Conservation (phyloP, 1,140 invertebrate genomes). For the Drosophila tristis region DNA sequence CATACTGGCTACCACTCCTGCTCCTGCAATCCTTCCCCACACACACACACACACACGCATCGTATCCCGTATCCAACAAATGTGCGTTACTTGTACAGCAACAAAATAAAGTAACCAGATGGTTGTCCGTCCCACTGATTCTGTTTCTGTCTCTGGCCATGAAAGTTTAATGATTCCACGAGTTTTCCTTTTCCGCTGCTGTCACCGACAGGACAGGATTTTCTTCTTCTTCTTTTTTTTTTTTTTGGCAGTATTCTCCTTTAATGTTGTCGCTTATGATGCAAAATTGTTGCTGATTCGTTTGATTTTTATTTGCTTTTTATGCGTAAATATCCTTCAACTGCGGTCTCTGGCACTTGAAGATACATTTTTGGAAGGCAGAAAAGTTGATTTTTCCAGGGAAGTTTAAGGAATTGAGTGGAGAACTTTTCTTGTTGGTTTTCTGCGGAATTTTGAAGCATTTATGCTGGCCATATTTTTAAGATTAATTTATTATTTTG, state of each 20-base stretch:
- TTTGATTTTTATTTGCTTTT: constrained; percentile 49
- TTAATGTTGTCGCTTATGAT: constrained; percentile 64
- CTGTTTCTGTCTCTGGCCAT: constrained; percentile 49
- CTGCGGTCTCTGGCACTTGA: constrained; percentile 24
- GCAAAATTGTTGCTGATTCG: constrained; percentile 69
- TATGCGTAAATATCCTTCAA: constrained; percentile 33
- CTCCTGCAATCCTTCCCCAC: background rate
- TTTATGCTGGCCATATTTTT: background rate
- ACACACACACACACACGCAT: constrained; percentile 8
- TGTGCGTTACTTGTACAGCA: background rate
- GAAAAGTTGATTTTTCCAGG: too few relatives aligned
- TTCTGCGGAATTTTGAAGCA: background rate
- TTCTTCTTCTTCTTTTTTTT: constrained; percentile 4
- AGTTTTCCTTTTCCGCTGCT: constrained; percentile 33
- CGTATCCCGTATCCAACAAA: too few relatives aligned
- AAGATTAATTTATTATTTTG: constrained; percentile 15
- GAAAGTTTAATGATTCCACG: constrained; percentile 65
- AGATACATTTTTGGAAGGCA: constrained; percentile 28
- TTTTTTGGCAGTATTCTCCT: constrained; percentile 15
- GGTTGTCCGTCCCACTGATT: background rate
- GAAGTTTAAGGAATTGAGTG: background rate
- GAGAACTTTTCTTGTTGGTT: constrained; percentile 1
- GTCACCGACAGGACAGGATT: constrained; percentile 31
- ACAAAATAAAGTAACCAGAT: constrained; percentile 38
- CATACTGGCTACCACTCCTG: constrained; percentile 29